Percentiles rank a stretch among this genome's conserved stretches.
Conservation (phyloP, 2,113 vertebrate species). For the Abramis brama region DNA sequence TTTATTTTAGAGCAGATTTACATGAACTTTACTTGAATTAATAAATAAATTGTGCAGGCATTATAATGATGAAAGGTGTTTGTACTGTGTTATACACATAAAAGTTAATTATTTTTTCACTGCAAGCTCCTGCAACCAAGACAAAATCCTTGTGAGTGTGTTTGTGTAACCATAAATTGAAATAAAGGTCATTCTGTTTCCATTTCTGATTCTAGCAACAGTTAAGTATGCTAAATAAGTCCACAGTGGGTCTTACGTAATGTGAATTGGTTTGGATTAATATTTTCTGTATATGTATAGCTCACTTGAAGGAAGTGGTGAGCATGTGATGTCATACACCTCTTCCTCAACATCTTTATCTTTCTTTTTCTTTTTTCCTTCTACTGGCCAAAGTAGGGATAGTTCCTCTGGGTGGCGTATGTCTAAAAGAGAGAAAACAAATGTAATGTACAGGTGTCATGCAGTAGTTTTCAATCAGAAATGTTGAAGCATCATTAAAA, state of each 20-base stretch:
- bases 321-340: constrained; percentile 71
- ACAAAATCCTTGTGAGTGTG: background rate
- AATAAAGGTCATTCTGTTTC: background rate
- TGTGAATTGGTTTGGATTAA: background rate
- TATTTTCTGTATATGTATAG: background rate
- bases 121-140: too few relatives aligned
- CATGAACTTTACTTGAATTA: background rate
- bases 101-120: too few relatives aligned
- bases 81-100: too few relatives aligned
- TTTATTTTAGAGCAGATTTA: background rate
- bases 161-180: background rate
- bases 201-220: too few relatives aligned
- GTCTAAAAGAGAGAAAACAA: constrained; percentile 5
- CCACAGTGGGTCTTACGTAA: background rate
- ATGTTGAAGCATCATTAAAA: too few relatives aligned
- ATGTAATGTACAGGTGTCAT: background rate
- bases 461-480: background rate
- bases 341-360: constrained; percentile 68
- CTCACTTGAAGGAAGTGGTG: constrained; percentile 65
- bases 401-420: constrained; percentile 80
- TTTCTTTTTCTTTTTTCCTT: constrained; percentile 78
- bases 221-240: too few relatives aligned
- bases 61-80: too few relatives aligned
- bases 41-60: too few relatives aligned
- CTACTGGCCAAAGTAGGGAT: constrained; percentile 73